Percentiles rank a stretch among this genome's conserved stretches.
Conservation (phyloP, 2,888 invertebrate species). For the Herminia tarsipennalis region DNA sequence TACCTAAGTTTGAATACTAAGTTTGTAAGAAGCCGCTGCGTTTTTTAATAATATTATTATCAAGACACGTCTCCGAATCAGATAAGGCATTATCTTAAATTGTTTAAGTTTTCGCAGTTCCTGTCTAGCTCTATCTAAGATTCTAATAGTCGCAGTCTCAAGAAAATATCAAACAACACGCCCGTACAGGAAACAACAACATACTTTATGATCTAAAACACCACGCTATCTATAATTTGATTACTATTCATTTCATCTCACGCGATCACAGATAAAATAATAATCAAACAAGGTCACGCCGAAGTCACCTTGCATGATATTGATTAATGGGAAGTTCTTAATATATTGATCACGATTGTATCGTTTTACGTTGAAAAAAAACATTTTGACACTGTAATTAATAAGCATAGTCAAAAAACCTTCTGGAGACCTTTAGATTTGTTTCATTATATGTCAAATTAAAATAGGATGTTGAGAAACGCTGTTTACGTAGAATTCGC, state of each 20-base stretch:
- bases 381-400: conserved; percentile 61
- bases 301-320: conserved; percentile 62
- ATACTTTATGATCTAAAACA: conserved; percentile 35
- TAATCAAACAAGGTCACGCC: conserved; percentile 56
- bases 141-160: conserved; percentile 9
- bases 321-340: conserved; percentile 70
- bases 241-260: conserved; percentile 51
- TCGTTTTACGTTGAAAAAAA: conserved; percentile 53
- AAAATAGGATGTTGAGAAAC: conserved; percentile 29
- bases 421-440: conserved; percentile 33
- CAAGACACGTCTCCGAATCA: conserved; percentile 7
- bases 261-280: conserved; percentile 47
- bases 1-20: no score
- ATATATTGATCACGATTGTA: conserved; percentile 54
- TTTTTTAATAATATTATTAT: no score
- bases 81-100: conserved; percentile 10
- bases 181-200: conserved; percentile 35
- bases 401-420: conserved; percentile 30
- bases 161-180: conserved; percentile 12
- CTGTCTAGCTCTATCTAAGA: conserved; percentile 7
- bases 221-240: conserved; percentile 41
- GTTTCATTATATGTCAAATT: conserved; percentile 35
- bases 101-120: conserved; percentile 20
- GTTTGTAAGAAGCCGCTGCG: no score
- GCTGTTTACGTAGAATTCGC: conserved; percentile 42